Base-by-base conservation (phyloP, 2,113 vertebrate species). In the Hirundichthys speculiger region DNA sequence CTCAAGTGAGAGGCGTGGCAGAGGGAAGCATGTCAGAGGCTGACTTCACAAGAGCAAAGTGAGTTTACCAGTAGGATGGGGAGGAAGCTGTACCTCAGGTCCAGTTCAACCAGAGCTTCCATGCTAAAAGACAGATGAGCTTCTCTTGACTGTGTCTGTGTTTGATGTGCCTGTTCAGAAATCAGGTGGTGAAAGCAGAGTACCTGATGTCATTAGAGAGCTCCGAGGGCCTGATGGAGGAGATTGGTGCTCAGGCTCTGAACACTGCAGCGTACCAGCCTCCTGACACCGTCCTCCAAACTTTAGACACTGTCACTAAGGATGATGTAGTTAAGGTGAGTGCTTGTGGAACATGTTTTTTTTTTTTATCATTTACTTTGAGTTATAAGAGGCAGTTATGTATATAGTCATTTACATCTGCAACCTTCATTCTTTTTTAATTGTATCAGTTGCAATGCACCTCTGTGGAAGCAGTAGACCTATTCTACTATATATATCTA, bases 191-290 rank as follows among this genome's bases (percentile, higher is more conserved):
- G n/a, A 96, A 96, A 88, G 88, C 92, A 1, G 91, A 92, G 4
- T 96, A 94, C 47, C 60, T 98, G 70, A 96, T 97, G 95, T 93
- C 93, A 0, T 49, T 96, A 45, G 97, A 99, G 76, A 92, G 84
- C 60, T 91, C 93, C 1, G 89, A 91, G 6, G 86, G 91, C 6
- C 80, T 95, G 41, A 65, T 98, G 71, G 91, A 94, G 77, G 96
- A 98, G 87, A 88, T 98, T 1, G 96, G 95, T n/a, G 91, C 90
- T 0, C 96, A 98, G 86, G 86, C 88, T 3, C 66, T 98, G 60
- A 22, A 73, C 21, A 91, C 89, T 40, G 94, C 91, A 46, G 84
- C 91, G 0, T 95, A 94, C 41, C 67, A 89, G 13, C 84, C 87
- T 0, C 94, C 95, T 5, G 72, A 92, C 14, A 30, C 64, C 3